Base-by-base conservation (phyloP, 2,888 invertebrate species). In the Macrosoma leucophasiata region DNA sequence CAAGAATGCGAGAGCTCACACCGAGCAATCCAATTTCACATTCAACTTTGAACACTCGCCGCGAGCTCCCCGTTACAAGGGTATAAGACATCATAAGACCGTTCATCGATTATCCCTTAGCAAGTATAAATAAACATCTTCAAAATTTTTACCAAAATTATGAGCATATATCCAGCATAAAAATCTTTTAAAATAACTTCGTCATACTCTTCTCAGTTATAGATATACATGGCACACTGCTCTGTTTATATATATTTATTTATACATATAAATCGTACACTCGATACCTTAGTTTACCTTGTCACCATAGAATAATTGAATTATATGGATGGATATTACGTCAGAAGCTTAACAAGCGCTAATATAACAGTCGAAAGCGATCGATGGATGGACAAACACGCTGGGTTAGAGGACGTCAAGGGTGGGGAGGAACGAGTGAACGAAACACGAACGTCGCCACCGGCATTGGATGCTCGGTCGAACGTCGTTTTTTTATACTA, bases 241-340 rank as follows among this genome's bases (percentile, higher is more conserved):
- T 77, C 74, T 70, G 73, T 76, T 72, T 52, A 55, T 52, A 52
- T 50, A 52, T 73, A 70, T 63, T 65, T 72, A 68, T 72, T 68
- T 64, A 71, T 58, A 52, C 50, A 60, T 55, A 62, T 58, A 60
- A 67, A 65, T 67, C 70, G 75, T 70, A 75, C 60, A 67, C 67
- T 70, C 60, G 62, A 74, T 68, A 67, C 76, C 75, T 61, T 75
- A 67, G 70, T 71, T 75, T 77, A 81, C 84, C 79, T 81, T 82
- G 81, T 82, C 73, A 73, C 79, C 79, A 81, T 79, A 77, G 73
- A 74, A 74, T 82, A 84, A 84, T 84, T 82, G 82, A 81, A 75
- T 79, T 75, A 71, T 65, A 76, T 82, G 82, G 82, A 82, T 82
- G 82, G 84, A 84, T 76, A 76, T 69, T 66, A 69, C 62, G 62